phyloP scores from a whole-genome alignment of 1,140 invertebrate species.

The Vollenhovia emeryi region DNA sequence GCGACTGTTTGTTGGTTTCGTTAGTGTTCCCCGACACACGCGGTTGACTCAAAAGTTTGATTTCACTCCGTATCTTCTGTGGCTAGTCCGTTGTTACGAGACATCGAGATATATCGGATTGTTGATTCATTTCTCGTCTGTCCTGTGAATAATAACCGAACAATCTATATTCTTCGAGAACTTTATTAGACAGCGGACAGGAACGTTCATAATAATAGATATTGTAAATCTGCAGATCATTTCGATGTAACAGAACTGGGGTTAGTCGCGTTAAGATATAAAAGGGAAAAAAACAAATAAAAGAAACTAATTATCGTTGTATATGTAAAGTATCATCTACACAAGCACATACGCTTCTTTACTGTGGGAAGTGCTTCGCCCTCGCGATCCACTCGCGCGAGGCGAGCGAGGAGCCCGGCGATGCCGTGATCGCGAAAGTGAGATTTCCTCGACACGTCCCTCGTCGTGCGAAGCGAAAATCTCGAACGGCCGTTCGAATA shows the following conservation, averaged over 20 bases:
- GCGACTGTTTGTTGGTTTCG: constrained; percentile 56
- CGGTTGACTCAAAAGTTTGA: constrained; percentile 50
- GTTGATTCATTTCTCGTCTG: constrained; percentile 57
- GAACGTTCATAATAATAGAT: constrained; percentile 37
- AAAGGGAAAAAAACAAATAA: constrained; percentile 23
- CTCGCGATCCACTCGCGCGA: constrained; percentile 53
- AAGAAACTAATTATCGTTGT: constrained; percentile 64
- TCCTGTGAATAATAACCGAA: constrained; percentile 29
- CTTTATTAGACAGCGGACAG: constrained; percentile 32
- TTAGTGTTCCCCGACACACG: constrained; percentile 14
- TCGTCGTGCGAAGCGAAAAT: constrained; percentile 22
- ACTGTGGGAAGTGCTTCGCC: constrained; percentile 71
- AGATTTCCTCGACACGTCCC: constrained; percentile 10
- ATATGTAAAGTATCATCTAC: constrained; percentile 67
- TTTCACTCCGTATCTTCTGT: constrained; percentile 44
- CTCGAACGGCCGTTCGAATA: constrained; percentile 24
- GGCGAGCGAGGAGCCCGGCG: constrained; percentile 26
- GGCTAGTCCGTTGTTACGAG: constrained; percentile 62
- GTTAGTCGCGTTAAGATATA: constrained; percentile 35
- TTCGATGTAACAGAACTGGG: constrained; percentile 17
- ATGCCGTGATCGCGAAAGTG: constrained; percentile 51
- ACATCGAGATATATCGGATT: constrained; percentile 58
- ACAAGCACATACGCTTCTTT: constrained; percentile 76
- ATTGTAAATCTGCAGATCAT: constrained; percentile 16
- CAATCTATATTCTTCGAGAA: constrained; percentile 45